Evolutionary conservation across 2,797 vertebrate species (phyloP).

Genomic region (Pipistrellus nathusii): DNA sequence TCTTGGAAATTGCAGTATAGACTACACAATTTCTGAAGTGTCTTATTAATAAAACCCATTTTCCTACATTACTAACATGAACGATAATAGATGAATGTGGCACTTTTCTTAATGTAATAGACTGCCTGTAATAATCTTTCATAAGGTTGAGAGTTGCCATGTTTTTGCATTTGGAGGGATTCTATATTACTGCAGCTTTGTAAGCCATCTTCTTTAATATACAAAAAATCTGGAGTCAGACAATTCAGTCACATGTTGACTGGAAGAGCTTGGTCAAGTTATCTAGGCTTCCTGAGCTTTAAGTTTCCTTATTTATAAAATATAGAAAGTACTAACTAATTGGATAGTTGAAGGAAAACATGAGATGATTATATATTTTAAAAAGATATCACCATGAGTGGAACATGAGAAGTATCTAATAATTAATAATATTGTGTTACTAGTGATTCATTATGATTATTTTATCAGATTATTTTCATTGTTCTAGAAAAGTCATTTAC

Average conservation of each 20-base stretch:
- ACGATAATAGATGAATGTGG: not conserved
- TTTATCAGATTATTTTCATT: conserved; percentile 13
- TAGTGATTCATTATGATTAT: not conserved
- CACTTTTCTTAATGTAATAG: not conserved
- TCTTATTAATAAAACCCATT: not conserved
- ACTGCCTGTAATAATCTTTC: not conserved
- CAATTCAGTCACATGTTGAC: not conserved
- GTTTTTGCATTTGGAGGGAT: not conserved
- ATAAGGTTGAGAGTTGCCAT: not conserved
- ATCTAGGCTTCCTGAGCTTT: not conserved
- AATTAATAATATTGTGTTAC: not conserved
- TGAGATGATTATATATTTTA: not conserved
- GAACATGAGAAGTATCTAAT: not conserved
- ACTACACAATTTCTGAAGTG: not conserved
- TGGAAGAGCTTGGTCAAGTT: not conserved
- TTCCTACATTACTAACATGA: not conserved
- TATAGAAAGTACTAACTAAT: not conserved
- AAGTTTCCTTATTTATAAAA: not conserved
- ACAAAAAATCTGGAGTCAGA: not conserved
- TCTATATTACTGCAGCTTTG: not conserved
- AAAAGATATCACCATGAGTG: not conserved
- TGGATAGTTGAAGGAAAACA: not conserved
- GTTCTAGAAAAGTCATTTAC: not conserved
- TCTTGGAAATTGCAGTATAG: not conserved
- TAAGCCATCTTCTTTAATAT: not conserved